These are phyloP conservation scores for Progne subis DNA, from an alignment of 2,113 vertebrate species.

Conservation along the genomic window DNA sequence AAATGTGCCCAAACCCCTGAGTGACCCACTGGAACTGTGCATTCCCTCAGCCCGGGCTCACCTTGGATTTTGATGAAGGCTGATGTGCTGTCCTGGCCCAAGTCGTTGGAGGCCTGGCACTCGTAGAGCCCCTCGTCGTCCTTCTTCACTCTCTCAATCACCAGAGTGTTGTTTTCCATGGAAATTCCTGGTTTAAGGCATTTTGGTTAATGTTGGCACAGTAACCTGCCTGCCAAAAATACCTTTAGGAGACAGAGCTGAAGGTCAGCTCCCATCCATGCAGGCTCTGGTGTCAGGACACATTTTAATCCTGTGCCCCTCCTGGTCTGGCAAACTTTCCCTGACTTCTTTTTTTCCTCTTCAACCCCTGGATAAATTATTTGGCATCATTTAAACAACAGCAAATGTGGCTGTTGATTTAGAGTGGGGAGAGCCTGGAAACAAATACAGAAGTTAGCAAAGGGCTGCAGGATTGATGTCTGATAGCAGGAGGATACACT, in stretches of 20 bases:
- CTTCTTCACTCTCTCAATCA: constrained; percentile 89
- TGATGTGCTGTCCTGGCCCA: constrained; percentile 79
- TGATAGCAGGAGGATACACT: background rate
- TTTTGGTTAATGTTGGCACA: background rate
- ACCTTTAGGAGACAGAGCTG: background rate
- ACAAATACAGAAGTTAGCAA: background rate
- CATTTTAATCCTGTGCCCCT: background rate
- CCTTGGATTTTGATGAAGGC: constrained; percentile 84
- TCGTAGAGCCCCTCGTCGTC: constrained; percentile 90
- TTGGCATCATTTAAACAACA: background rate
- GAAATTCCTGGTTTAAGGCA: constrained; percentile 79
- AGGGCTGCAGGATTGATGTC: background rate
- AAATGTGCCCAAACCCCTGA: background rate
- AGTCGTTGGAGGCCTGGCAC: constrained; percentile 80
- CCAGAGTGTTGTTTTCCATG: constrained; percentile 76
- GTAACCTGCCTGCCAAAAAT: background rate
- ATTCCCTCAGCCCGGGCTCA: constrained; percentile 12
- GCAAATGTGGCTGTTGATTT: background rate
- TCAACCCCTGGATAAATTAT: background rate
- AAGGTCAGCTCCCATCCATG: background rate
- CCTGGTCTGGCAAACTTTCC: background rate
- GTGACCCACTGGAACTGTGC: background rate
- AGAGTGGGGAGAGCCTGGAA: background rate
- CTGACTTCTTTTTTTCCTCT: background rate
- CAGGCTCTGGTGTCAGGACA: background rate